Conservation (phyloP, 2,888 invertebrate species). For the Calliphora vomitoria region DNA sequence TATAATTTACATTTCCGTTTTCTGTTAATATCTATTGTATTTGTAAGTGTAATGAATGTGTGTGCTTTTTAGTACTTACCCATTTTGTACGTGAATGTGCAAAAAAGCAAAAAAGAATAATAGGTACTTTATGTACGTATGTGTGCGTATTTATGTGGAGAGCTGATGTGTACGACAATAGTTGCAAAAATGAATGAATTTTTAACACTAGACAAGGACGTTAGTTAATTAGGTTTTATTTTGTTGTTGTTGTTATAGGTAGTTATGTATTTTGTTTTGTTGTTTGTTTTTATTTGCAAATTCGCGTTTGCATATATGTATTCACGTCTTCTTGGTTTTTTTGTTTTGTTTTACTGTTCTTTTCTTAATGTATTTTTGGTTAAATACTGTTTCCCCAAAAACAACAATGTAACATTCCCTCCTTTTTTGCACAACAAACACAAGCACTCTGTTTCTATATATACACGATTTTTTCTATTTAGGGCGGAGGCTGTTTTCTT, state of each 20-base stretch:
- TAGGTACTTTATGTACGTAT: not conserved
- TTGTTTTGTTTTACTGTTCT: constrained; percentile 21
- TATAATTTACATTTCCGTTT: constrained; percentile 42
- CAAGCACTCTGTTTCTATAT: constrained; percentile 42
- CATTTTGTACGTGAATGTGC: constrained; percentile 60
- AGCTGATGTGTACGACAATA: not conserved
- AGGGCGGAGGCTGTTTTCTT: constrained; percentile 73
- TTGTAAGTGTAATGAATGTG: not conserved
- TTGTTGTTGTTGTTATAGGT: not conserved
- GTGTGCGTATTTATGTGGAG: not conserved
- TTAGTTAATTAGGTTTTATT: constrained; percentile 55
- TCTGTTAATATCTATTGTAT: not conserved
- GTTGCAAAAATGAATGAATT: constrained; percentile 59
- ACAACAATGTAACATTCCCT: constrained; percentile 57
- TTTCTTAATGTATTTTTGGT: constrained; percentile 19
- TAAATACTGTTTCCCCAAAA: constrained; percentile 31
- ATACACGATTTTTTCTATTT: constrained; percentile 54
- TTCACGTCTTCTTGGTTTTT: not conserved
- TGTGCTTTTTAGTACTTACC: constrained; percentile 55
- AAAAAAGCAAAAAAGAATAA: constrained; percentile 25
- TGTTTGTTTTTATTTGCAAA: constrained; percentile 66
- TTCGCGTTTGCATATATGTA: constrained; percentile 43
- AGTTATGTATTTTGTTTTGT: constrained; percentile 48
- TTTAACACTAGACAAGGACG: constrained; percentile 66
- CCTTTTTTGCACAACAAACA: constrained; percentile 51